A percentile compares a stretch with the other conserved stretches of the same genome.
Evolutionary conservation across 2,888 invertebrate genomes (phyloP).

Genomic region (Prenolepis imparis): DNA sequence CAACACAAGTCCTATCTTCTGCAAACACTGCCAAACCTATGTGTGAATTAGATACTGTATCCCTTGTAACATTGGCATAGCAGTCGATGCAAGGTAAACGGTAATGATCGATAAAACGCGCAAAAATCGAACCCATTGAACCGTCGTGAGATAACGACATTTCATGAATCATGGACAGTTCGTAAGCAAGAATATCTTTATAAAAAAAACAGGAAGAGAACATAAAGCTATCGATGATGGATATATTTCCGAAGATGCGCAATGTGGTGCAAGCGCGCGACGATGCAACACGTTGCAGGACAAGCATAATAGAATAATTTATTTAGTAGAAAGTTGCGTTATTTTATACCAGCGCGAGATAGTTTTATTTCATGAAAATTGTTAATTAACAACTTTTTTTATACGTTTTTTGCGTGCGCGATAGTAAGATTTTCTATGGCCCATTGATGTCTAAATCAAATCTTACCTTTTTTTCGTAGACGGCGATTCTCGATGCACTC

Average conservation of each 20-base stretch:
- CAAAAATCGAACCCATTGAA: slow-evolving; percentile 44
- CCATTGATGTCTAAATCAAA: slow-evolving; percentile 2
- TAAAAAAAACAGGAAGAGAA: not conserved
- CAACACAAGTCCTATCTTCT: slow-evolving; percentile 58
- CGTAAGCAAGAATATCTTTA: not conserved
- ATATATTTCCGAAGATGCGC: not conserved
- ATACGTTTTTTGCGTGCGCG: not conserved
- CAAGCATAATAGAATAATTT: not conserved
- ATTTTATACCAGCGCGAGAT: not conserved
- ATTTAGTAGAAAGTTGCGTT: not conserved
- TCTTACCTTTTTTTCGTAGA: slow-evolving; percentile 65
- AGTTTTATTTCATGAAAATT: not conserved
- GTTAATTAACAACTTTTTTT: not conserved
- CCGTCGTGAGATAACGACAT: slow-evolving; percentile 1
- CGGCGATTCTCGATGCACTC: slow-evolving; percentile 68
- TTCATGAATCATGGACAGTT: not conserved
- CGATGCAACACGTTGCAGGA: not conserved
- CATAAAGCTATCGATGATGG: not conserved
- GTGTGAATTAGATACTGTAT: slow-evolving; percentile 80
- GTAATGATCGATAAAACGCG: slow-evolving; percentile 53
- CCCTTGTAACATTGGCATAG: slow-evolving; percentile 58
- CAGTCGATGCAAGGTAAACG: slow-evolving; percentile 53
- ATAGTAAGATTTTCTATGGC: not conserved
- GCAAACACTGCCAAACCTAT: slow-evolving; percentile 82
- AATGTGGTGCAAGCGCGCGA: not conserved